phyloP scores from a whole-genome alignment of 1,140 invertebrate species.

The Saccostrea cuccullata region DNA sequence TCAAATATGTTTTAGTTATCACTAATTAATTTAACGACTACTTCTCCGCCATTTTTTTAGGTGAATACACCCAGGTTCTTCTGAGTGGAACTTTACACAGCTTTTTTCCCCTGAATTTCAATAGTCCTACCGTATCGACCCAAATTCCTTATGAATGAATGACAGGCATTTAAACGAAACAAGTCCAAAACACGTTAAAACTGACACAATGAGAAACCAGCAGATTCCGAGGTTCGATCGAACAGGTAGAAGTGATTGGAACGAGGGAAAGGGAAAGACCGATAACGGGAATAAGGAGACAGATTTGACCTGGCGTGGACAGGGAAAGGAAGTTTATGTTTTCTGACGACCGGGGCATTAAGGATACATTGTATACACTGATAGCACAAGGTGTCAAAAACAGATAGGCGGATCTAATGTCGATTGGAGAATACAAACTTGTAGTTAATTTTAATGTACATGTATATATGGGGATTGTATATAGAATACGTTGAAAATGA shows the following conservation, averaged over 20 bases:
- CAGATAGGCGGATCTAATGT: neutral
- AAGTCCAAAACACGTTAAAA: constrained; percentile 26
- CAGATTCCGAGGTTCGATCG: neutral
- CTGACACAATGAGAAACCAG: neutral
- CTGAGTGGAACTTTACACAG: constrained; percentile 5
- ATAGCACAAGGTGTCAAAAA: neutral
- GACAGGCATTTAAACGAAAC: constrained; percentile 33
- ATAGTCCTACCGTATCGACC: constrained; percentile 11
- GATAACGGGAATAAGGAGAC: neutral
- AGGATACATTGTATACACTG: neutral
- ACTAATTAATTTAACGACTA: neutral
- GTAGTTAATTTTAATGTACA: neutral
- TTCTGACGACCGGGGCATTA: neutral
- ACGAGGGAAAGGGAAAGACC: neutral
- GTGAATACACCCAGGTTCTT: constrained; percentile 16
- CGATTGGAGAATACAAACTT: neutral
- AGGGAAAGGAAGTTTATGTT: neutral
- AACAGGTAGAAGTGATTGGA: constrained; percentile 12
- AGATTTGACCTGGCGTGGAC: neutral
- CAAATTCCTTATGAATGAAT: constrained; percentile 31
- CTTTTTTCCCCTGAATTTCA: neutral
- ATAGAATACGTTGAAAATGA: no score
- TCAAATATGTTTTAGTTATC: neutral
- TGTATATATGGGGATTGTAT: no score
- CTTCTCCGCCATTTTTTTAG: constrained; percentile 11